Conservation (phyloP, 2,888 invertebrate genomes). For the Ethmia dodecea region DNA sequence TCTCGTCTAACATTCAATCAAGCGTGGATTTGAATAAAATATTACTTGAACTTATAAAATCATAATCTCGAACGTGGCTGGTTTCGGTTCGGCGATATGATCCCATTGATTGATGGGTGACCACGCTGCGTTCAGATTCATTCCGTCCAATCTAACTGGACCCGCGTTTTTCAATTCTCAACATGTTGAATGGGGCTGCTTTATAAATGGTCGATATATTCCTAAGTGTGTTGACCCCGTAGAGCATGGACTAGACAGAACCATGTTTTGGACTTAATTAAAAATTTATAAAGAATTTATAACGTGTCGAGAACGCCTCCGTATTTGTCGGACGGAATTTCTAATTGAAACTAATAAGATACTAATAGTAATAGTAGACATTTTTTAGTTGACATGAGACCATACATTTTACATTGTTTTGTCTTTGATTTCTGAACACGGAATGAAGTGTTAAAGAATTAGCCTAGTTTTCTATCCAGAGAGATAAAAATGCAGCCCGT, state of each 20-base stretch:
- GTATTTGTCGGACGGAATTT: constrained; percentile 47
- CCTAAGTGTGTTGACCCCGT: constrained; percentile 68
- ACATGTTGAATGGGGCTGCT: constrained; percentile 30
- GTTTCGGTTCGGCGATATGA: constrained; percentile 69
- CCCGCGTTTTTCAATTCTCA: constrained; percentile 16
- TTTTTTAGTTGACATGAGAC: neutral
- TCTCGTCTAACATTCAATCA: constrained; percentile 67
- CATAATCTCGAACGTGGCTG: constrained; percentile 59
- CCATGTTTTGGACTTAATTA: constrained; percentile 70
- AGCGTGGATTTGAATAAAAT: constrained; percentile 71
- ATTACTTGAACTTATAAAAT: constrained; percentile 70
- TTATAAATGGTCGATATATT: constrained; percentile 39
- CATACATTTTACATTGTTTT: neutral
- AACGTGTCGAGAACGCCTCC: constrained; percentile 55
- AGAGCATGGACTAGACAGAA: constrained; percentile 45
- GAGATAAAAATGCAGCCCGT: too few species aligned
- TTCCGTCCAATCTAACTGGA: constrained; percentile 32
- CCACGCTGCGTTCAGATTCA: constrained; percentile 55
- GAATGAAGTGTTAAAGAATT: too few species aligned
- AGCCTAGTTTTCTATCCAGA: too few species aligned
- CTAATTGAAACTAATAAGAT: constrained; percentile 40
- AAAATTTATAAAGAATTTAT: constrained; percentile 67
- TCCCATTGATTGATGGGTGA: constrained; percentile 77
- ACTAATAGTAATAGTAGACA: too few species aligned
- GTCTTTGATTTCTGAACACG: too few species aligned